Base-by-base conservation (phyloP, 2,888 invertebrate species). In the Eupithecia abbreviata region DNA sequence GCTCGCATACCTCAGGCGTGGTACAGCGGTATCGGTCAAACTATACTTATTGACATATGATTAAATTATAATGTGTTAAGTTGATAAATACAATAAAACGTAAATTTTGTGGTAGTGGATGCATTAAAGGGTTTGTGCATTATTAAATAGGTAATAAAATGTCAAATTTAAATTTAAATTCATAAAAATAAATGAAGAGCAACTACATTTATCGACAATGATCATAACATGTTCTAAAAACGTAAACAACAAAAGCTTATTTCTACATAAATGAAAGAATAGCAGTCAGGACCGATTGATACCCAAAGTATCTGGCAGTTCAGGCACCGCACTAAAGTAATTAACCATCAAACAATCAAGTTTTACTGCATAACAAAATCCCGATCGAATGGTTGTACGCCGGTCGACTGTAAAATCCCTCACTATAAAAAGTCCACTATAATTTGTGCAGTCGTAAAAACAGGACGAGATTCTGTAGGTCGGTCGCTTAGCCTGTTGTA, bases 281-380 rank as follows among this genome's bases (percentile, higher is more conserved):
- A 62, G 62, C 62, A 62, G 62, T 30, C 18, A 55, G n/a, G n/a
- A n/a, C n/a, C 10, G 47, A 49, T 30, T 69, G 69, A 69, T 30
- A 47, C 18, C 69, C 30, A 2, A 15, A 80, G 82, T 79, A 81
- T 83, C 81, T 74, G 79, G 80, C 80, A 75, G 82, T 69, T 69
- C 72, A 68, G 78, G 73, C 72, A 74, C 72, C 78, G 74, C 84
- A 85, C 80, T 88, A 89, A 89, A 89, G 88, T 86, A 89, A 89
- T 88, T 88, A 88, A 92, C 89, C 87, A 85, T 83, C 88, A 87
- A 91, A 92, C 91, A 92, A 91, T 92, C 88, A 89, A 89, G 87
- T 86, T 92, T 93, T 92, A 92, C 89, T 88, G 88, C 90, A 85
- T 88, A 87, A 89, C 89, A 87, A 88, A 89, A 87, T 84, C 87